Base-by-base conservation (phyloP, 2,113 vertebrate genomes). In the Nothoprocta pentlandii region DNA sequence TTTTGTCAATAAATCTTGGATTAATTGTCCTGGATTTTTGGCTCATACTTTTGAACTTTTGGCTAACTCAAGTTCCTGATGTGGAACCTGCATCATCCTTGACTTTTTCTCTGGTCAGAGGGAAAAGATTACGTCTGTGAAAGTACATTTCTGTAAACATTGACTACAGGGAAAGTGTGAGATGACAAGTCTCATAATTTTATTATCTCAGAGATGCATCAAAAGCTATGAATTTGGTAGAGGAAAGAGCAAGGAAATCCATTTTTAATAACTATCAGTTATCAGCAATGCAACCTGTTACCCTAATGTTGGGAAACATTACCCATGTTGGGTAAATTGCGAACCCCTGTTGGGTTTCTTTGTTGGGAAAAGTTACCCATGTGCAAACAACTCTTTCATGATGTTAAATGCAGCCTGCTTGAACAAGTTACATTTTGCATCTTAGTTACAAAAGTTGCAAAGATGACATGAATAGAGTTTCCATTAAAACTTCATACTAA, bases 401-500 rank as follows among this genome's bases (percentile, higher is more conserved):
- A 85, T 73, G 12, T 87, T 80, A 92, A 93, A 83, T 41, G 25
- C 41, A 93, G 16, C 86, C 23, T 97, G 90, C 94, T 95, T 78
- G 78, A 96, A 95, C 93, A 97, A 97, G 95, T 92, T 94, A 77
- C 19, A 16, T 87, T 92, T 94, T 96, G 75, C 34, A 64, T 93
- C 87, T 94, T 95, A 94, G 96, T 96, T 96, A 95, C 95, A 78
- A 96, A 97, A 39, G 36, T 7, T 39, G 36, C 36, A 39, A 39
- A 39, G 36, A 94, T 95, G 77, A 93, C 46, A 85, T 79, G 70
- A 95, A 93, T 92, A 90, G 88, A 91, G 49, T 95, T 87, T 90
- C 77, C 82, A 94, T 89, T 96, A 97, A 97, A 96, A 90, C 94
- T 95, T 96, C 97, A 96, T 97, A 69, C 93, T 79, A 85, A 71